Evolutionary conservation across 2,797 vertebrate genomes (phyloP), one percentile per base, ranked within the genome.

Genomic region (Neomorphus geoffroyi): DNA sequence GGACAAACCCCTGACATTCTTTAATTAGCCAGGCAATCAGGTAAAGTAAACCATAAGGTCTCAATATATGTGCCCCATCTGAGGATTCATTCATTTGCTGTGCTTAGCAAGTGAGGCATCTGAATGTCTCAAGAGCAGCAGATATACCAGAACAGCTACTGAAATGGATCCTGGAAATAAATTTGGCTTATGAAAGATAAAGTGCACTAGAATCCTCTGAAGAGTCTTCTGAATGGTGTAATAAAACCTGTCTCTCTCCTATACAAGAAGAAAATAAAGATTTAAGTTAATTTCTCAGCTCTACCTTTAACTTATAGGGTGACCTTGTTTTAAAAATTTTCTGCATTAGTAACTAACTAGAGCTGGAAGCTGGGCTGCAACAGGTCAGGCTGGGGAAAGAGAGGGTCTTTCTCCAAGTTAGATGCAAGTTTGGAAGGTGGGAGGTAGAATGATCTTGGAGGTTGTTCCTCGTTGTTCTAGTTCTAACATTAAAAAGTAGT

Each of bases 31-130:
- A 82, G 60, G 64, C 78, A 81, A 39, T 56, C 80, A 80, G 53
- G 81, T 79, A 83, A 82, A 86, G 51, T 46, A 86, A 94, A 85
- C 89, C 35, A 53, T 67, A 94, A 87, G 67, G 60, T 92, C 57
- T 88, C 91, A 62, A 70, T 66, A 54, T 28, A 22, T n/a, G 1
- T 58, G 53, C 46, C 75, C 50, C 67, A 56, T 67, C 14, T 82
- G 87, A 93, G 80, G 70, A 86, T 80, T 86, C 28, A 57, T 86
- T 83, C 41, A 54, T 80, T 82, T 62, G 39, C 72, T 92, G 51
- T 56, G 46, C 64, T 87, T 77, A 89, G 67, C 53, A 61, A 69
- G 60, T 24, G 56, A 94, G 69, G 64, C 87, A 89, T 56, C 67
- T 81, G 60, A 79, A 46, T 22, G 28, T 87, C 69, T 81, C 23